Conservation (phyloP, 1,140 invertebrate genomes). For the Platyscapa corneri region DNA sequence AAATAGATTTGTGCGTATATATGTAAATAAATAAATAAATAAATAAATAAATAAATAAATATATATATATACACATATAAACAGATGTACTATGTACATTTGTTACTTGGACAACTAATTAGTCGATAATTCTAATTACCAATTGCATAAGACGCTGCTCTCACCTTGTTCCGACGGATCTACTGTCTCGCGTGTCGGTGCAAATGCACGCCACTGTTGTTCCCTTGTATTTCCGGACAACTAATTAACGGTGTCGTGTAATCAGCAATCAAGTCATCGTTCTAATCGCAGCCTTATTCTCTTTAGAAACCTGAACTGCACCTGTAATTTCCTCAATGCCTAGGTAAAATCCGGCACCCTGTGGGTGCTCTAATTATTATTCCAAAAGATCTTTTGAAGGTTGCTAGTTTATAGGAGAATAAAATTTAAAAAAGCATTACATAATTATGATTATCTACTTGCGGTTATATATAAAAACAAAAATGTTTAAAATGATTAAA, state of each 20-base stretch:
- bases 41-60: too few relatives aligned
- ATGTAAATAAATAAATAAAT: too few relatives aligned
- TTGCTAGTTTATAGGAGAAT: not conserved
- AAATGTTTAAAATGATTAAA: too few relatives aligned
- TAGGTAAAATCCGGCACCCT: conserved; percentile 3
- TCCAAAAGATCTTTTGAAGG: not conserved
- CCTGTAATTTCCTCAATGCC: conserved; percentile 36
- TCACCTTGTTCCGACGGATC: not conserved
- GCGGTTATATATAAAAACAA: too few relatives aligned
- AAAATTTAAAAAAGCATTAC: not conserved
- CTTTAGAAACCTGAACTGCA: conserved; percentile 48
- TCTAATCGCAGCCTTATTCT: conserved; percentile 34
- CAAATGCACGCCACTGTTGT: conserved; percentile 14
- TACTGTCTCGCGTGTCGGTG: conserved; percentile 37
- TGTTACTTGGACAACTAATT: not conserved
- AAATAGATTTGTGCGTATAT: too few relatives aligned
- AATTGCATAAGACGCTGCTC: conserved; percentile 26
- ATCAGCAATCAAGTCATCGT: conserved; percentile 49
- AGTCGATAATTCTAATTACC: conserved; percentile 30
- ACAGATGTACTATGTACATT: too few relatives aligned
- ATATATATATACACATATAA: too few relatives aligned
- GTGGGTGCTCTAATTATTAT: conserved; percentile 42
- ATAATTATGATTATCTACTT: not conserved
- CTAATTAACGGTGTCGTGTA: conserved; percentile 53
- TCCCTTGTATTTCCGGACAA: conserved; percentile 50